Evolutionary conservation across 2,113 vertebrate species (phyloP).

Genomic region (Sula dactylatra): DNA sequence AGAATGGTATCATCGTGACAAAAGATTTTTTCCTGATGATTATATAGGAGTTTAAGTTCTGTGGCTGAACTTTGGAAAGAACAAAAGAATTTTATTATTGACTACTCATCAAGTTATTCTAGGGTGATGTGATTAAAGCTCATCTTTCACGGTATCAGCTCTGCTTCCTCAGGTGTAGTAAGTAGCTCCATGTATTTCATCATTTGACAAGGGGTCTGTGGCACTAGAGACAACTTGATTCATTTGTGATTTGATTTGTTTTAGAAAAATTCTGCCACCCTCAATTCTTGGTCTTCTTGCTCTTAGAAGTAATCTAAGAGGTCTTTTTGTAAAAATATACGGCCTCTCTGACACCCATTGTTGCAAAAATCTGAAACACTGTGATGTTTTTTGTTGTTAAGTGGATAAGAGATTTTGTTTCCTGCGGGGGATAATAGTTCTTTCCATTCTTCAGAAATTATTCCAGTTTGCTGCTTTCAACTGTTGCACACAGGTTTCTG

Average conservation of each 20-base stretch:
- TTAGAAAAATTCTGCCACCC: neutral
- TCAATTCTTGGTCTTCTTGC: neutral
- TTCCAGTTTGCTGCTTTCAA: neutral
- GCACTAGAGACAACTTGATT: neutral
- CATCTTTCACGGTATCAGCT: neutral
- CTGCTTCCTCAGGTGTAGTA: neutral
- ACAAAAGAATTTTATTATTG: neutral
- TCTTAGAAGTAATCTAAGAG: neutral
- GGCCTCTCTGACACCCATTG: neutral
- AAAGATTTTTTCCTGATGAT: constrained; percentile 6
- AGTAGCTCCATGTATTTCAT: neutral
- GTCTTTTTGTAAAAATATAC: neutral
- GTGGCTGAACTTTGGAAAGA: neutral
- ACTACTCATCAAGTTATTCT: neutral
- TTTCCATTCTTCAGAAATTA: neutral
- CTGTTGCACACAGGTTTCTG: neutral
- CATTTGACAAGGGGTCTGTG: neutral
- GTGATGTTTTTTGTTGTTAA: neutral
- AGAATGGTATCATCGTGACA: neutral
- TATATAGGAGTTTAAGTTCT: neutral
- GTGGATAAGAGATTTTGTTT: neutral
- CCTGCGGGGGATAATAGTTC: neutral
- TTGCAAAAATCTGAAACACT: neutral
- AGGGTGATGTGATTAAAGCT: neutral
- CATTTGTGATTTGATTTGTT: neutral